Evolutionary conservation across 2,113 vertebrate species (phyloP).

Genomic region (Nansenia antarctica): DNA sequence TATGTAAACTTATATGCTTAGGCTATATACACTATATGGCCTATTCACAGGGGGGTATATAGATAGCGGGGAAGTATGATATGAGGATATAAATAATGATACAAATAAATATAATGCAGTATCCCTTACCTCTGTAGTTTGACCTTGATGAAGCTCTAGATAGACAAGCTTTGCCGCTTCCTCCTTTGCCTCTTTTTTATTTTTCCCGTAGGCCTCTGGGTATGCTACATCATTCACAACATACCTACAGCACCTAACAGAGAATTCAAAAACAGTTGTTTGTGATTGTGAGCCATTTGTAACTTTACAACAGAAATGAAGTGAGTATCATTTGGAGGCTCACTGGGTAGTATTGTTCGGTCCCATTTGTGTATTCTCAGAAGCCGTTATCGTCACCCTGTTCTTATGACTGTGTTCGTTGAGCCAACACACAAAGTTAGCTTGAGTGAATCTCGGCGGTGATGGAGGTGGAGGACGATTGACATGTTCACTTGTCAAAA

Average conservation of each 20-base stretch:
- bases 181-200: constrained; percentile 67
- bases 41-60: no score
- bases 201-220: constrained; percentile 49
- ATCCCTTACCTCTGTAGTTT: constrained; percentile 35
- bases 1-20: no score
- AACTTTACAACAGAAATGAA: background rate
- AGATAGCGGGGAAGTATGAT: no score
- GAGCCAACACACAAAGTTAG: constrained; percentile 64
- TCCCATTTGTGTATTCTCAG: constrained; percentile 21
- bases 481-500: no score
- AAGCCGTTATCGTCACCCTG: background rate
- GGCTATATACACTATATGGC: no score
- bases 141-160: constrained; percentile 17
- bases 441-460: background rate
- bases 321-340: constrained; percentile 13
- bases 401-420: constrained; percentile 63
- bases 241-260: constrained; percentile 47
- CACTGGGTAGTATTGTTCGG: constrained; percentile 23
- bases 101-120: background rate
- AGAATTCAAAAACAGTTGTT: background rate
- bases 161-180: constrained; percentile 63
- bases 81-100: no score
- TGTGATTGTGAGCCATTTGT: background rate
- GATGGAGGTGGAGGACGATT: background rate
- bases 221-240: constrained; percentile 48